Evolutionary conservation across 2,113 vertebrate species (phyloP).

Genomic region (Merops nubicus): DNA sequence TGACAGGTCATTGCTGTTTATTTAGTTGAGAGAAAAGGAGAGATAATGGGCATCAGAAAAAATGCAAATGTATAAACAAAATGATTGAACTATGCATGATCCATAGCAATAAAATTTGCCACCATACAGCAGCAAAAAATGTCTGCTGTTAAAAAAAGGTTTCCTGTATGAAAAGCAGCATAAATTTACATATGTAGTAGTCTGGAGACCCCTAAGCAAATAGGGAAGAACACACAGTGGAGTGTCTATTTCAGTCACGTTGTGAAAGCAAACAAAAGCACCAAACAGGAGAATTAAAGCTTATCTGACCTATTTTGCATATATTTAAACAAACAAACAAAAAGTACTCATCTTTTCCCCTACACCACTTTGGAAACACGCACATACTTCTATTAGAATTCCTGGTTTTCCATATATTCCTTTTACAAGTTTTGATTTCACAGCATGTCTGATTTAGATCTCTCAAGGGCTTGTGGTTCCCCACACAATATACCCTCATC

Average conservation of each 20-base stretch:
- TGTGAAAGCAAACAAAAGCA: not conserved
- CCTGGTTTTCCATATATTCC: not conserved
- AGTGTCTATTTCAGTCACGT: not conserved
- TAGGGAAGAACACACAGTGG: not conserved
- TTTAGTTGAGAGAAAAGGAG: not conserved
- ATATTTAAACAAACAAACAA: not conserved
- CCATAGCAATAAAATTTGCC: not conserved
- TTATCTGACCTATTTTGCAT: not conserved
- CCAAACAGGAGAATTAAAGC: not conserved
- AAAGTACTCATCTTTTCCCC: not conserved
- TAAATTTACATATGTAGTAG: not conserved
- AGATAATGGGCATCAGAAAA: not conserved
- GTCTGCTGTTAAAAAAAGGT: not conserved
- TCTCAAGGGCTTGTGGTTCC: not conserved
- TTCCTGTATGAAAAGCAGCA: not conserved
- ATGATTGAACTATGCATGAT: not conserved
- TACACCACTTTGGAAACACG: not conserved
- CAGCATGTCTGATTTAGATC: not conserved
- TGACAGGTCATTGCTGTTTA: not conserved
- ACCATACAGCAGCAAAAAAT: not conserved
- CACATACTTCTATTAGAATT: not conserved
- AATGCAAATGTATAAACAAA: not conserved
- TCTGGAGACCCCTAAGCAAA: not conserved
- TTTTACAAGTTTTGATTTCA: not conserved
- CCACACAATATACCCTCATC: not conserved